Conservation (phyloP, 2,797 vertebrate genomes). For the Pygocentrus nattereri region DNA sequence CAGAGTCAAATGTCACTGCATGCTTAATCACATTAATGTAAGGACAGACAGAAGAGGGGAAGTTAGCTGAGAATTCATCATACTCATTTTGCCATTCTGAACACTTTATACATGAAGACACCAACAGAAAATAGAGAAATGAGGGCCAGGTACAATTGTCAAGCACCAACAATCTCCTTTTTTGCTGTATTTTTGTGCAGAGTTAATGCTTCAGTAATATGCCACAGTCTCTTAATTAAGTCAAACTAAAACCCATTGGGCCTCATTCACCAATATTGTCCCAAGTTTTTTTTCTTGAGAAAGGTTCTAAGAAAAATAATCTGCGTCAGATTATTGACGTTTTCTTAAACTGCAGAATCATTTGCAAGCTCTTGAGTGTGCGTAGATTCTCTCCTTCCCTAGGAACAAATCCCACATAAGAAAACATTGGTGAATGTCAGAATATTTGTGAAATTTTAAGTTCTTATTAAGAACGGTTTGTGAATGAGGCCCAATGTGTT, state of each 20-base stretch:
- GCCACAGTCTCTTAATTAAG: constrained; percentile 69
- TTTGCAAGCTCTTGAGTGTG: too few species aligned
- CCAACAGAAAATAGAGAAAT: constrained; percentile 67
- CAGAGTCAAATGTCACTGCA: constrained; percentile 24
- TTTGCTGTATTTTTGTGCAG: constrained; percentile 64
- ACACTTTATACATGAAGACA: constrained; percentile 65
- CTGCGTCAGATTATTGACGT: too few species aligned
- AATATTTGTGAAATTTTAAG: too few species aligned
- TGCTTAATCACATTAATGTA: constrained; percentile 31
- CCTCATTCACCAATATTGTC: too few species aligned
- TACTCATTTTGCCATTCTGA: constrained; percentile 67
- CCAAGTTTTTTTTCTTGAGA: too few species aligned
- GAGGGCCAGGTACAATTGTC: constrained; percentile 61
- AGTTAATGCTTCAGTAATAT: constrained; percentile 63
- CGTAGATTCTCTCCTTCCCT: too few species aligned
- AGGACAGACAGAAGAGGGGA: constrained; percentile 8
- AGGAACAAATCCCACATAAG: too few species aligned
- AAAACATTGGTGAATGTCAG: too few species aligned
- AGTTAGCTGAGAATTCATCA: constrained; percentile 39
- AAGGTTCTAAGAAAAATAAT: too few species aligned
- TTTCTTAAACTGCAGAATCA: too few species aligned
- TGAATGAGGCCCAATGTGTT: too few species aligned
- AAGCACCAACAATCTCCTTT: constrained; percentile 61
- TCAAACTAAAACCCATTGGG: constrained; percentile 63
- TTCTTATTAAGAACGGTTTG: too few species aligned